phyloP scores from a whole-genome alignment of 2,888 invertebrate species.

The Dimorphilus gyrociliatus region DNA sequence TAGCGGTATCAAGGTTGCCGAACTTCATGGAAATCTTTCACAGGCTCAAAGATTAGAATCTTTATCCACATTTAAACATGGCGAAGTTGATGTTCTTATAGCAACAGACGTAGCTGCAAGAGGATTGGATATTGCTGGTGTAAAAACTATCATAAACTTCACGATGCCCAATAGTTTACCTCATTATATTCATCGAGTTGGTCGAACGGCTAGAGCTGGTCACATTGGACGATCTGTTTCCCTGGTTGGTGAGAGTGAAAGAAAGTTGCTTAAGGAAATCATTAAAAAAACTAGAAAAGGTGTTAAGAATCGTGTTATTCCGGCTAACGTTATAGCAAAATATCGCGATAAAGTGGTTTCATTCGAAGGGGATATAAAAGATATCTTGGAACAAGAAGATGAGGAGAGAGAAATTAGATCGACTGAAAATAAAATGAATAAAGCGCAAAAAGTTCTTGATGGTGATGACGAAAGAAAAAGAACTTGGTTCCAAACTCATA shows the following conservation, averaged over 20 bases:
- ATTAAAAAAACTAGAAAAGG: conserved; percentile 67
- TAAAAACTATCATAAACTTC: conserved; percentile 87
- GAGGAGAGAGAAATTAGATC: conserved; percentile 65
- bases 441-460: conserved; percentile 48
- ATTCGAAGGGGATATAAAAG: conserved; percentile 61
- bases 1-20: conserved; percentile 67
- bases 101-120: conserved; percentile 86
- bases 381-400: conserved; percentile 58
- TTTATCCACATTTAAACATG: conserved; percentile 67
- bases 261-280: conserved; percentile 74
- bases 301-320: conserved; percentile 70
- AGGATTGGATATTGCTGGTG: conserved; percentile 88
- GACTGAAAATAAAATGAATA: conserved; percentile 65
- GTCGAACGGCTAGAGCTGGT: conserved; percentile 87
- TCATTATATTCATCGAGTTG: conserved; percentile 90
- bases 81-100: conserved; percentile 51
- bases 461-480: conserved; percentile 17
- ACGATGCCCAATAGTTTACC: conserved; percentile 82
- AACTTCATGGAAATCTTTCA: conserved; percentile 87
- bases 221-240: conserved; percentile 75
- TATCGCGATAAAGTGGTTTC: conserved; percentile 55
- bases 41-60: conserved; percentile 80
- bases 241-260: conserved; percentile 78
- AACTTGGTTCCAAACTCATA: conserved; percentile 68
- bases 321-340: conserved; percentile 68